These are phyloP conservation scores for Lutjanus campechanus DNA, from an alignment of 2,797 vertebrate species.

Conservation along the genomic window DNA sequence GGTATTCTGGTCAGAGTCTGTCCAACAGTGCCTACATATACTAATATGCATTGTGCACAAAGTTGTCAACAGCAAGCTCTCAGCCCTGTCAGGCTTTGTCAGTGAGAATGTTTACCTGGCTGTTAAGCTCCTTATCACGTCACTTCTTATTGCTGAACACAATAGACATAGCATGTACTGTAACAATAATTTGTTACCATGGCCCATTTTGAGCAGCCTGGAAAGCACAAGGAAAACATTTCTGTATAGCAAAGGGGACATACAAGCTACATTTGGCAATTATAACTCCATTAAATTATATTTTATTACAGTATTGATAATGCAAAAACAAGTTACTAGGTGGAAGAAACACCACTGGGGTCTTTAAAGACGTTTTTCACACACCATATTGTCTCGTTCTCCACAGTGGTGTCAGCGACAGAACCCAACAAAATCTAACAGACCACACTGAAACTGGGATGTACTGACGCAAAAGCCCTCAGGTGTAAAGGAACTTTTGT, in stretches of 20 bases:
- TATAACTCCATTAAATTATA: constrained; percentile 13
- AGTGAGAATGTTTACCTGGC: too few relatives aligned
- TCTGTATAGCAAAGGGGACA: neutral
- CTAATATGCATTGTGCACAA: neutral
- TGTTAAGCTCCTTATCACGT: constrained; percentile 42
- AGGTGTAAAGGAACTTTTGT: constrained; percentile 41
- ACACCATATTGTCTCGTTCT: constrained; percentile 20
- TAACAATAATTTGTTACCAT: constrained; percentile 16
- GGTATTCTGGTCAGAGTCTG: too few relatives aligned
- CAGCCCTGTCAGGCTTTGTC: too few relatives aligned
- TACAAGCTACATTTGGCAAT: constrained; percentile 5
- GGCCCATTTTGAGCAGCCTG: constrained; percentile 8
- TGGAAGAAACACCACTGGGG: constrained; percentile 7
- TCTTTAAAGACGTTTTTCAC: constrained; percentile 15
- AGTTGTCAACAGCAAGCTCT: too few relatives aligned
- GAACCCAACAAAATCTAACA: constrained; percentile 18
- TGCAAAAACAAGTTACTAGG: constrained; percentile 1
- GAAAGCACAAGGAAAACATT: constrained; percentile 1
- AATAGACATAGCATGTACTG: neutral
- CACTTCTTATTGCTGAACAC: constrained; percentile 9
- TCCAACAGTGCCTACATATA: neutral
- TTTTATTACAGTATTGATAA: constrained; percentile 20
- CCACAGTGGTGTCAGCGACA: neutral
- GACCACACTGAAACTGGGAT: constrained; percentile 34
- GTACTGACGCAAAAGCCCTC: constrained; percentile 29